Evolutionary conservation across 2,888 invertebrate species (phyloP), one percentile per base, ranked within the genome.

Genomic region (Phaonia tiefii): DNA sequence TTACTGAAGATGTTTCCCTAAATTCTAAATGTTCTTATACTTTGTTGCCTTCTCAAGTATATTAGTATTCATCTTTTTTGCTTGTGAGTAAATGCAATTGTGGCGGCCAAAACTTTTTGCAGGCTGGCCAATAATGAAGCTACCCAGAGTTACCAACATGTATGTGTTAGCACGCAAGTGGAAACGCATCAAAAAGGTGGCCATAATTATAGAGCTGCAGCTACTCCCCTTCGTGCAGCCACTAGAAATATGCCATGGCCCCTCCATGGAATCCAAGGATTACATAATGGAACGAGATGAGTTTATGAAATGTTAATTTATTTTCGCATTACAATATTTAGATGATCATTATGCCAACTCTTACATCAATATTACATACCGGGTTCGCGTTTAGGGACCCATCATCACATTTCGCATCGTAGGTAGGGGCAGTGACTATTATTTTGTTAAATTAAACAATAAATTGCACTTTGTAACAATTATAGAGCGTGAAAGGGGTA

Each of bases 361-460:
- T 31, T 2, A 42, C 42, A 60, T 60, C 42, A 25, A 22, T 22
- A 54, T 63, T 20, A 42, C 17, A 54, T 51, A 1, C 51, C 20
- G n/a, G 13, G 11, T 20, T 63, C 1, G 2, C 17, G 22, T 42
- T 42, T 63, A 20, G n/a, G 31, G 13, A 63, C 63, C 42, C 63
- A 42, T 20, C 42, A 39, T 13, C 20, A 20, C 20, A 20, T 22
- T 1, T 10, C 42, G 22, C 22, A 42, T 22, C 20, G 63, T 25
- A 54, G 54, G n/a, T n/a, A n/a, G 15, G 75, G 76, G 74, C 67
- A 22, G 80, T 77, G 60, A 70, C 70, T 66, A 51, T 67, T 56
- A 74, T 77, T 77, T 77, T 80, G 71, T 71, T 63, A 72, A 60
- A 63, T 78, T 71, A 71, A 78, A 75, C 71, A 78, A 75, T 81